Percentiles rank a stretch among this genome's conserved stretches.
These are phyloP conservation scores for Chrysemys picta DNA, from an alignment of 2,113 vertebrate species.

Conservation along the genomic window DNA sequence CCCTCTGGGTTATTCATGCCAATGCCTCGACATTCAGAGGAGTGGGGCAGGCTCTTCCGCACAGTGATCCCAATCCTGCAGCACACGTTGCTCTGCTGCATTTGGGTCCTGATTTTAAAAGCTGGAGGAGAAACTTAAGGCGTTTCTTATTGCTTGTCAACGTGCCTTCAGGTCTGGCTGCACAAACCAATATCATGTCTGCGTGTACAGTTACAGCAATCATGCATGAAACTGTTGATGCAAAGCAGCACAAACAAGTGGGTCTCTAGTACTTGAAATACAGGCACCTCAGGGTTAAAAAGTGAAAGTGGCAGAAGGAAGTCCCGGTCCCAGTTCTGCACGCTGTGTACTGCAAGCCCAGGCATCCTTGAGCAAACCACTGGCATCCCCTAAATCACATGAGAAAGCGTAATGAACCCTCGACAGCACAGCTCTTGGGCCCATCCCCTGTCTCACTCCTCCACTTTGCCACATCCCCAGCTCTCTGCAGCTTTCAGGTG, in stretches of 20 bases:
- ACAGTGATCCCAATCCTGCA: rapidly evolving
- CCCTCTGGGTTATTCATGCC: rapidly evolving
- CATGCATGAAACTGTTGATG: neutral
- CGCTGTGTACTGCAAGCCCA: neutral
- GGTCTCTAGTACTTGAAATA: neutral
- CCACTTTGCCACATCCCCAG: neutral
- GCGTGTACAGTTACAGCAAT: neutral
- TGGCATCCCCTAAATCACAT: neutral
- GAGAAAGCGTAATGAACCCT: neutral
- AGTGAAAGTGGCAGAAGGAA: neutral
- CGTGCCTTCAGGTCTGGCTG: too few species aligned
- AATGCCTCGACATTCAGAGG: neutral
- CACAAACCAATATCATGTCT: neutral
- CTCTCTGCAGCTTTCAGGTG: neutral
- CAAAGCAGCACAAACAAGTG: neutral
- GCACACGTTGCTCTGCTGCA: neutral
- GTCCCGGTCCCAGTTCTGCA: neutral
- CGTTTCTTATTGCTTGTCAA: neutral
- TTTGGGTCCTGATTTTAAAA: neutral
- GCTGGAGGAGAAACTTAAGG: neutral
- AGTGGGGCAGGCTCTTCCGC: neutral
- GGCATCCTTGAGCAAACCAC: neutral
- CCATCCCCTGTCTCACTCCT: neutral
- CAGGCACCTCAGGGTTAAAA: neutral
- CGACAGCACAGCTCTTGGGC: neutral